Conservation (phyloP, 2,888 invertebrate species). For the Pecten maximus region DNA sequence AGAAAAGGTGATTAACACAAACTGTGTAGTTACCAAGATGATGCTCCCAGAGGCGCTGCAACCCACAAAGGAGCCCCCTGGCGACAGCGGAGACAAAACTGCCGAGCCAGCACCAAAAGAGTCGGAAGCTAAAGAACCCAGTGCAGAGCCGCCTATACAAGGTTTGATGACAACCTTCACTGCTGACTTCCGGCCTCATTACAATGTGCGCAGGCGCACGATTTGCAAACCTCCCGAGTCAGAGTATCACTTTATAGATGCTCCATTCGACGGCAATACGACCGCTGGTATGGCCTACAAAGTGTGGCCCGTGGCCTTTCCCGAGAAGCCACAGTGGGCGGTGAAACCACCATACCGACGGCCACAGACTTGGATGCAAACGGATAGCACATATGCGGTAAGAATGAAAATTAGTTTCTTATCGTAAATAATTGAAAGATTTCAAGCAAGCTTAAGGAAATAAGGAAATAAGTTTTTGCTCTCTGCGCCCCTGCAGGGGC, state of each 20-base stretch:
- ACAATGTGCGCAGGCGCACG: background rate
- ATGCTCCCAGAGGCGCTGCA: slow-evolving; percentile 7
- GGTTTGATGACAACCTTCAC: slow-evolving; percentile 3
- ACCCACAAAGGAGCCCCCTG: background rate
- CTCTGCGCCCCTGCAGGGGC: too few relatives aligned
- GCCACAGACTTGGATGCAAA: background rate
- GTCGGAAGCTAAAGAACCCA: background rate
- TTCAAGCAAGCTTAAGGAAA: too few relatives aligned
- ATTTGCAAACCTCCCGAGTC: background rate
- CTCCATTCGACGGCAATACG: background rate
- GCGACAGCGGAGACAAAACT: background rate
- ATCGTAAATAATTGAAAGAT: too few relatives aligned
- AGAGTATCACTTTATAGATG: background rate
- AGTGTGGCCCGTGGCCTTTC: background rate
- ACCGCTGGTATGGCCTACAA: background rate
- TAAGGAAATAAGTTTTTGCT: too few relatives aligned
- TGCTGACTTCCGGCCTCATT: background rate
- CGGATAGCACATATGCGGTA: slow-evolving; percentile 24
- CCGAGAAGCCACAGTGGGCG: background rate
- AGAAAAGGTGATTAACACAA: background rate
- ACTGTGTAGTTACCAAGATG: slow-evolving; percentile 2
- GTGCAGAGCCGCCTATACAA: background rate
- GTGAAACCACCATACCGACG: background rate
- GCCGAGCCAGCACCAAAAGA: background rate
- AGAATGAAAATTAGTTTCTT: background rate